Evolutionary conservation across 2,888 invertebrate species (phyloP).

Genomic region (Leucoptera coffeella): DNA sequence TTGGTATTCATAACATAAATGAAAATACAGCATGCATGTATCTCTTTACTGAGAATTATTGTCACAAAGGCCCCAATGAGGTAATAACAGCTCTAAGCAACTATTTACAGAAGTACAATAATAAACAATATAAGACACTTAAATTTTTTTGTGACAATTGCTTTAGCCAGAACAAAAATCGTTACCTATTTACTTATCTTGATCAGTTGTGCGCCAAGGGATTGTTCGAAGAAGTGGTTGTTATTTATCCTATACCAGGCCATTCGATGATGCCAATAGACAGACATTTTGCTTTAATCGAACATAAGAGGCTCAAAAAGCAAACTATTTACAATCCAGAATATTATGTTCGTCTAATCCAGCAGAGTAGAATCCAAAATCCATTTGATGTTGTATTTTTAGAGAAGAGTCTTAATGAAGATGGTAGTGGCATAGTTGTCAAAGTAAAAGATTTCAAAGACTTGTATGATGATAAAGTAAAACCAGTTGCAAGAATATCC

Average conservation of each 20-base stretch:
- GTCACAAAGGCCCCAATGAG: conserved; percentile 5
- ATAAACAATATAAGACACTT: background rate
- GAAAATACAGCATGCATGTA: conserved; percentile 6
- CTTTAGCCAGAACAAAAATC: conserved; percentile 6
- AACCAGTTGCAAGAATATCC: background rate
- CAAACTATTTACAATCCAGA: background rate
- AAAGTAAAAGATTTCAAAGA: too few species aligned
- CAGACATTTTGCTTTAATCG: background rate
- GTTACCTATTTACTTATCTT: conserved; percentile 3
- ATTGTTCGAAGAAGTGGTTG: background rate
- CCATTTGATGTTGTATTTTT: background rate
- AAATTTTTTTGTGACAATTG: conserved; percentile 5
- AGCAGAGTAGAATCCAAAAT: background rate
- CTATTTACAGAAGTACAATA: conserved; percentile 1
- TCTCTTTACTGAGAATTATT: conserved; percentile 6
- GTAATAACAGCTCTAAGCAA: conserved; percentile 5
- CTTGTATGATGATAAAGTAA: too few species aligned
- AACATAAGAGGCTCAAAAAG: background rate
- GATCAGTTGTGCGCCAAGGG: conserved; percentile 3
- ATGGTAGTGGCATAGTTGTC: too few species aligned
- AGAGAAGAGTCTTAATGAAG: background rate
- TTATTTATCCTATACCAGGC: too few species aligned
- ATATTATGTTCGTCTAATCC: background rate
- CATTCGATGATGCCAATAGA: background rate
- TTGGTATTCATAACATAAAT: conserved; percentile 6